These are phyloP conservation scores for Terrapene triunguis DNA, from an alignment of 2,113 vertebrate genomes.

Conservation along the genomic window DNA sequence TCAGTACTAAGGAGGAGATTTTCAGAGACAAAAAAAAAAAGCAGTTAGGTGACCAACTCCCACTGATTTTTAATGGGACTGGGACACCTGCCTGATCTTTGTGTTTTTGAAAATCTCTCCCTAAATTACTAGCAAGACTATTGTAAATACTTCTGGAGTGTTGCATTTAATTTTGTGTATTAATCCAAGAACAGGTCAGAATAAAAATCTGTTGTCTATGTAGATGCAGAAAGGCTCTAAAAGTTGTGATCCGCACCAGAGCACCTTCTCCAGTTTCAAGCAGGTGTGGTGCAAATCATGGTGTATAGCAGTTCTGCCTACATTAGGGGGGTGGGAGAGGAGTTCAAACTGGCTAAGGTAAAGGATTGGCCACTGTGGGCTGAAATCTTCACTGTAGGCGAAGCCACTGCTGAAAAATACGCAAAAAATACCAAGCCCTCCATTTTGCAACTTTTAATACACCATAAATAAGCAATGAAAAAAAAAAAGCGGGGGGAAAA, in stretches of 20 bases:
- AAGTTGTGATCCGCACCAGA: neutral
- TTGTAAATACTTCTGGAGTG: neutral
- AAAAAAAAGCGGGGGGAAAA: no score
- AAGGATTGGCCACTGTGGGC: neutral
- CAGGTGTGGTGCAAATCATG: neutral
- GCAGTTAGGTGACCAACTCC: neutral
- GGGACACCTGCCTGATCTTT: fast-evolving
- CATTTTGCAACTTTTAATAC: neutral
- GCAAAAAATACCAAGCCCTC: neutral
- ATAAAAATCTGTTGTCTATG: neutral
- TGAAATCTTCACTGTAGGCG: neutral
- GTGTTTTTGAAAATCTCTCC: neutral
- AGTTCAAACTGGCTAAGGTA: neutral
- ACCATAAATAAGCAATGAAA: neutral
- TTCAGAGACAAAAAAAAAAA: neutral
- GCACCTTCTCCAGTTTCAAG: neutral
- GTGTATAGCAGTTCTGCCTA: neutral
- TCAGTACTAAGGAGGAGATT: neutral
- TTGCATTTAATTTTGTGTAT: neutral
- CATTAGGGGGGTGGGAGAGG: neutral
- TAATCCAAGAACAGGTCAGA: neutral
- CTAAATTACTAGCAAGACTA: neutral
- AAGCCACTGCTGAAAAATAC: neutral
- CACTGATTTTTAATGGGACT: neutral
- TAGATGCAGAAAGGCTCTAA: neutral